Evolutionary conservation across 2,113 vertebrate genomes (phyloP).

Genomic region (Phaethon lepturus): DNA sequence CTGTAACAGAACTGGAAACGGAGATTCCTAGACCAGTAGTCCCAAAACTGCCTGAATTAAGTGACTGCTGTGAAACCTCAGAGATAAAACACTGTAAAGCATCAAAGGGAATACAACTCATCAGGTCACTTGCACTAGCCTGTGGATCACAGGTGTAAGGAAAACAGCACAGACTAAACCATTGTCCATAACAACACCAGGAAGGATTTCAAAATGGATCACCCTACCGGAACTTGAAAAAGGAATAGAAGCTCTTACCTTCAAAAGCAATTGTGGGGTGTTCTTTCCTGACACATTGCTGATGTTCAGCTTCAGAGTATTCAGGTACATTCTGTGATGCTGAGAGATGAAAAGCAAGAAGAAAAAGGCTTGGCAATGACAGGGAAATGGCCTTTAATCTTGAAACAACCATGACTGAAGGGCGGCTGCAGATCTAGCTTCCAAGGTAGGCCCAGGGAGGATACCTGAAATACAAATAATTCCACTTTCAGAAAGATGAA

Average conservation of each 20-base stretch:
- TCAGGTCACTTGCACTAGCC: neutral
- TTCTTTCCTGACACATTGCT: conserved; percentile 86
- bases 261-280: conserved; percentile 91
- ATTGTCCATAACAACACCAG: neutral
- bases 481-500: conserved; percentile 6
- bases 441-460: conserved; percentile 77
- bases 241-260: conserved; percentile 81
- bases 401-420: conserved; percentile 86
- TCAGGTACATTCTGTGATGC: conserved; percentile 77
- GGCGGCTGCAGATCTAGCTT: conserved; percentile 81
- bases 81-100: conserved; percentile 1
- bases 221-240: conserved; percentile 1
- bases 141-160: neutral
- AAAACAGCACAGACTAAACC: conserved; percentile 10
- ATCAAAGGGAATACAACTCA: neutral
- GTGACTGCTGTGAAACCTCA: neutral
- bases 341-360: conserved; percentile 78
- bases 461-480: conserved; percentile 80
- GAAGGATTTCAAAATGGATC: conserved; percentile 21
- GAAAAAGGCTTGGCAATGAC: conserved; percentile 81
- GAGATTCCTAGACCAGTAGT: neutral
- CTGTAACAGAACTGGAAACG: neutral
- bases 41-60: neutral
- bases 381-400: conserved; percentile 79
- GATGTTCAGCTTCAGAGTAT: conserved; percentile 69